Conservation (phyloP, 2,113 vertebrate genomes). For the Apteryx owenii region DNA sequence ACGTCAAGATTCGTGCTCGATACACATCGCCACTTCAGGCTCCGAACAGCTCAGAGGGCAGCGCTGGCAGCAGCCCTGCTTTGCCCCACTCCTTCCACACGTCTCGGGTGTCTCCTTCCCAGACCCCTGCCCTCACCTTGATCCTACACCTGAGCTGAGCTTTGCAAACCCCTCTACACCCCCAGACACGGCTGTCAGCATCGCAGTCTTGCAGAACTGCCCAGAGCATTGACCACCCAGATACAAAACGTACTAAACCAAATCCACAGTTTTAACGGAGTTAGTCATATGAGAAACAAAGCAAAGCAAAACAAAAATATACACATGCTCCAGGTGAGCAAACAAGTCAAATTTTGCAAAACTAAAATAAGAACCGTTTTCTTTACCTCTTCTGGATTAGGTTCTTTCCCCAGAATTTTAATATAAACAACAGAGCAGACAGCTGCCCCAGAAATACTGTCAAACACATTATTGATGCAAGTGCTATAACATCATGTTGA, state of each 20-base stretch:
- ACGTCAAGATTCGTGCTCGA: too few relatives aligned
- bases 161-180: neutral
- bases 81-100: accelerated
- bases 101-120: accelerated
- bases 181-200: neutral
- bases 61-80: neutral
- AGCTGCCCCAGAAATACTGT: neutral
- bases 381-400: neutral
- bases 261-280: neutral
- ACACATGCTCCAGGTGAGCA: neutral
- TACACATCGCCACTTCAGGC: too few relatives aligned
- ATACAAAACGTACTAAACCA: neutral
- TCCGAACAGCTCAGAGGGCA: too few relatives aligned
- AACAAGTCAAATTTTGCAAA: neutral
- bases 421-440: neutral
- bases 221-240: neutral
- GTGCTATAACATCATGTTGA: neutral
- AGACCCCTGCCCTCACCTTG: accelerated
- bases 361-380: neutral
- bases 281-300: neutral
- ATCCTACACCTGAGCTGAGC: neutral
- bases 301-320: neutral
- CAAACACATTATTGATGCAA: neutral
- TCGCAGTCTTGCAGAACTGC: neutral
- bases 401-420: neutral